Evolutionary conservation across 2,888 invertebrate genomes (phyloP).

Genomic region (Sepioteuthis lessoniana): DNA sequence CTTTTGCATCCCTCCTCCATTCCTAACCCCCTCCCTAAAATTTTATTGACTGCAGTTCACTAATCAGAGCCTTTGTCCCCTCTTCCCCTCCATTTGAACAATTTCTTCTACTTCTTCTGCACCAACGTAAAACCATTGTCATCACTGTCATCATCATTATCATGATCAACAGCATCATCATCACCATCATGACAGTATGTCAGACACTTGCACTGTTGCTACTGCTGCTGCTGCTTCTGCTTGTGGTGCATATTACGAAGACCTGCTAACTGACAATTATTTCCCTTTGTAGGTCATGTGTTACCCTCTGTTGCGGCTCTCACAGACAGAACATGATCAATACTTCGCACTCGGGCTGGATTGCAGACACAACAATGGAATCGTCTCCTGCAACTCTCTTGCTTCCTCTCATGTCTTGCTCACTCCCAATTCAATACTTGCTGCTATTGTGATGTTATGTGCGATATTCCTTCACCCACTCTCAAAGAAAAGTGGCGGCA

Average conservation of each 20-base stretch:
- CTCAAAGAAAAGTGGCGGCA: neutral
- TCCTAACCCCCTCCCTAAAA: neutral
- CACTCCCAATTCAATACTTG: neutral
- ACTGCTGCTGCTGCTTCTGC: neutral
- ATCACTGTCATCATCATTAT: neutral
- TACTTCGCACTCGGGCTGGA: slow-evolving; percentile 14
- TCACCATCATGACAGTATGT: neutral
- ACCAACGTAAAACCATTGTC: neutral
- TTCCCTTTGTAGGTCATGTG: slow-evolving; percentile 33
- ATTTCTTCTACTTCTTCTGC: neutral
- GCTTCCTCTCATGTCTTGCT: neutral
- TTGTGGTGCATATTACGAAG: slow-evolving; percentile 33
- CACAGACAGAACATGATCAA: slow-evolving; percentile 33
- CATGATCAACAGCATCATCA: neutral
- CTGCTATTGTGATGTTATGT: slow-evolving; percentile 20
- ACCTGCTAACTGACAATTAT: slow-evolving; percentile 33
- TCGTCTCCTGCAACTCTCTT: neutral
- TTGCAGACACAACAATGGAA: slow-evolving; percentile 33
- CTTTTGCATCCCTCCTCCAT: neutral
- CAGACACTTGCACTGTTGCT: neutral
- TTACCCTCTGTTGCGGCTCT: slow-evolving; percentile 33
- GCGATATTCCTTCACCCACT: neutral
- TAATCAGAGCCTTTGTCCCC: neutral
- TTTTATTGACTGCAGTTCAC: neutral
- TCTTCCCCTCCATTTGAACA: neutral